Percentiles rank a stretch among this genome's conserved stretches.
These are phyloP conservation scores for Lampropteryx suffumata DNA, from an alignment of 2,888 invertebrate species.

Conservation along the genomic window DNA sequence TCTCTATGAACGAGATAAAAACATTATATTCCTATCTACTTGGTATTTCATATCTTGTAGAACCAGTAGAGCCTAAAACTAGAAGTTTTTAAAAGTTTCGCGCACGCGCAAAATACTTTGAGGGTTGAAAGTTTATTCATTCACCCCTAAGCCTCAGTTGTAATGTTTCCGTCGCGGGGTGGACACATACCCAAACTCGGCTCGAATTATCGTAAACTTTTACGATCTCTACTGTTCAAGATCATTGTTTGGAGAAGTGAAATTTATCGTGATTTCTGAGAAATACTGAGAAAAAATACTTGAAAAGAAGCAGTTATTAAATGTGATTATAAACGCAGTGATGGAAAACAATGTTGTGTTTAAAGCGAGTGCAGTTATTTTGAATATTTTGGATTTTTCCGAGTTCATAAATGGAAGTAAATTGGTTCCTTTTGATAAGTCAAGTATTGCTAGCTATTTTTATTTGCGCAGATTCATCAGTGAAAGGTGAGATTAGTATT, in stretches of 20 bases:
- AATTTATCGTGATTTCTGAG: constrained; percentile 10
- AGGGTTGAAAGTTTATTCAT: constrained; percentile 45
- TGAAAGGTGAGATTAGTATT: constrained; percentile 70
- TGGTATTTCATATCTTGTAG: no score
- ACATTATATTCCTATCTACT: no score
- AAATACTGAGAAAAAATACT: background rate
- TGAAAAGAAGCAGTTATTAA: background rate
- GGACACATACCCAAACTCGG: constrained; percentile 34
- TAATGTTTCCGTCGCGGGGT: constrained; percentile 37
- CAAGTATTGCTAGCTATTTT: constrained; percentile 52
- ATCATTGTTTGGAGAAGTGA: background rate
- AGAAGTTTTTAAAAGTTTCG: constrained; percentile 43
- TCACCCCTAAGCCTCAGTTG: constrained; percentile 63
- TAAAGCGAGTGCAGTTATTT: constrained; percentile 47
- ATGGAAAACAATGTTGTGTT: constrained; percentile 68
- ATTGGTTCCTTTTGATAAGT: constrained; percentile 62
- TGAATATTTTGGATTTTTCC: constrained; percentile 51
- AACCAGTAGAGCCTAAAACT: no score
- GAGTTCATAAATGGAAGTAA: constrained; percentile 77
- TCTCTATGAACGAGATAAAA: no score
- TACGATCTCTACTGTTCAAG: constrained; percentile 36
- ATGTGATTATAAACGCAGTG: constrained; percentile 49
- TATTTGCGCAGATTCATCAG: constrained; percentile 54
- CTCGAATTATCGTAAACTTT: constrained; percentile 46
- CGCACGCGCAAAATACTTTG: constrained; percentile 59